Evolutionary conservation across 2,888 invertebrate genomes (phyloP).

Genomic region (Hipparchia sbordonii): DNA sequence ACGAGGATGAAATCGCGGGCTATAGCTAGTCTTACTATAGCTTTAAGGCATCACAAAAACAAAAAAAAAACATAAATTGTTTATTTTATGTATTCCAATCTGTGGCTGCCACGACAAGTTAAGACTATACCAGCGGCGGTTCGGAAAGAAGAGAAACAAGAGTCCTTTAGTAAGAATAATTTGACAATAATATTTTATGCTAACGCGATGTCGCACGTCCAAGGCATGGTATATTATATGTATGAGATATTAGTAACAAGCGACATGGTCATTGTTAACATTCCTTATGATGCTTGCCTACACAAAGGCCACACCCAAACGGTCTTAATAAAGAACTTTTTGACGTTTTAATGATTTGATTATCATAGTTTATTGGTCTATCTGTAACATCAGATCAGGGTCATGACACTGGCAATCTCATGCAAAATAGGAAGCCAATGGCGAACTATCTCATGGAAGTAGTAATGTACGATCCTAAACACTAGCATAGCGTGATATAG

Average conservation of each 20-base stretch:
- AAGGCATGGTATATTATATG: not conserved
- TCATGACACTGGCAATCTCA: not conserved
- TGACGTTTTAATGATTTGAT: not conserved
- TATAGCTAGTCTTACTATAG: too few relatives aligned
- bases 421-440: too few relatives aligned
- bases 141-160: not conserved
- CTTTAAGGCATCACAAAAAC: too few relatives aligned
- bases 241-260: not conserved
- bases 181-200: not conserved
- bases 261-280: slow-evolving; percentile 3
- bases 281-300: not conserved
- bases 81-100: too few relatives aligned
- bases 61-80: too few relatives aligned
- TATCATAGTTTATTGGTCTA: not conserved
- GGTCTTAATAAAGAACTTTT: not conserved
- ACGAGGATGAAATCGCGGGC: too few relatives aligned
- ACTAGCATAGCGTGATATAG: too few relatives aligned
- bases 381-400: not conserved
- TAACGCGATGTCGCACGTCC: not conserved
- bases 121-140: too few relatives aligned
- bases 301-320: not conserved
- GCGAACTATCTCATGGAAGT: too few relatives aligned
- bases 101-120: too few relatives aligned
- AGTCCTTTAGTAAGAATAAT: not conserved
- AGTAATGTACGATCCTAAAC: too few relatives aligned